A percentile compares a stretch with the other conserved stretches of the same genome.
These are phyloP conservation scores for Etia nguti DNA, from an alignment of 2,113 vertebrate genomes.

Conservation along the genomic window DNA sequence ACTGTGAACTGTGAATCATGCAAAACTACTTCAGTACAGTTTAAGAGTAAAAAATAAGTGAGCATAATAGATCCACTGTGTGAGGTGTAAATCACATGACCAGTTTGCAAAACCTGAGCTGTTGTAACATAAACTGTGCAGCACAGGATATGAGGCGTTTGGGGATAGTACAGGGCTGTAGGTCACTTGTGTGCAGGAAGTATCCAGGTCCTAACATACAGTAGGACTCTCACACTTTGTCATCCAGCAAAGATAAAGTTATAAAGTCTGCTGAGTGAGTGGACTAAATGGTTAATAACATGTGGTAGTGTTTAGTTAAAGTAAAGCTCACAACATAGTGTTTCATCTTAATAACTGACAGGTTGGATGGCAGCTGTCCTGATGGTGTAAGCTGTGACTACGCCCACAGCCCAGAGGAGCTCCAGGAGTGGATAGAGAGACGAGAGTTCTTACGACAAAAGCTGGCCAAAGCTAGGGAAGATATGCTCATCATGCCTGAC, in stretches of 20 bases:
- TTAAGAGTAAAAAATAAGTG: background rate
- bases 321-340: background rate
- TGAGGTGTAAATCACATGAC: background rate
- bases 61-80: background rate
- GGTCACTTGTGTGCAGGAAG: background rate
- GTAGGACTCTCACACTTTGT: background rate
- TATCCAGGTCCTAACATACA: background rate
- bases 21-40: background rate
- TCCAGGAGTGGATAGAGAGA: conserved; percentile 88
- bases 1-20: background rate
- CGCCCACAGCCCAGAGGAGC: conserved; percentile 86
- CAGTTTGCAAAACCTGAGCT: background rate
- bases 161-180: background rate
- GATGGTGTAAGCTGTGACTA: conserved; percentile 88
- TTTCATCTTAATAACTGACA: conserved; percentile 23
- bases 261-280: background rate
- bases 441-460: conserved; percentile 85
- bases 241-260: background rate
- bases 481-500: conserved; percentile 86
- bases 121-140: background rate
- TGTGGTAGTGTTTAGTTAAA: background rate
- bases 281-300: background rate
- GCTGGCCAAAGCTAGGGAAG: conserved; percentile 86
- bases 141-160: background rate
- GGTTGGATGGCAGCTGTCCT: conserved; percentile 66